Percentiles rank a stretch among this genome's conserved stretches.
phyloP scores from a whole-genome alignment of 2,888 invertebrate species.

The Nymphalis polychloros region DNA sequence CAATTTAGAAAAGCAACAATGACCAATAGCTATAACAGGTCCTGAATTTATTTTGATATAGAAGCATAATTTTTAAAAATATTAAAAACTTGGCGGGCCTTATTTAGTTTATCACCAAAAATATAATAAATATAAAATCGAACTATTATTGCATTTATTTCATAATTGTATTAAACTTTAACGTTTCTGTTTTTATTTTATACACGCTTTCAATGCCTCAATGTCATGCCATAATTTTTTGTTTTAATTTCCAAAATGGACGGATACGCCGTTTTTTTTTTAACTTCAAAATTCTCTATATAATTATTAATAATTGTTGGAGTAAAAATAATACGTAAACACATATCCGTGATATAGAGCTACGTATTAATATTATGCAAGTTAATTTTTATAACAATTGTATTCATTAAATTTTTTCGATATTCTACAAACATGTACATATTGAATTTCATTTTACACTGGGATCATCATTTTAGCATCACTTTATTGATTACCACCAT shows the following conservation, averaged over 20 bases:
- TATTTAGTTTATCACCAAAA: too few species aligned
- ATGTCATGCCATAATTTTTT: slow-evolving; percentile 8
- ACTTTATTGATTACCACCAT: slow-evolving; percentile 2
- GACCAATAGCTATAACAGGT: too few species aligned
- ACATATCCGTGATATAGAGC: neutral
- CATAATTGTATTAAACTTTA: too few species aligned
- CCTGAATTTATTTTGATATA: too few species aligned
- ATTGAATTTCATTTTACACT: slow-evolving; percentile 19
- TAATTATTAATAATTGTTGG: too few species aligned
- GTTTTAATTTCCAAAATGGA: slow-evolving; percentile 23
- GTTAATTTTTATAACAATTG: neutral
- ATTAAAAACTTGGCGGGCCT: too few species aligned
- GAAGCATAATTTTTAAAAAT: too few species aligned
- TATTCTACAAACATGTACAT: slow-evolving; percentile 16
- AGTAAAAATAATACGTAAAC: neutral
- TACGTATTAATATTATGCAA: neutral
- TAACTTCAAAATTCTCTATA: neutral
- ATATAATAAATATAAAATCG: too few species aligned
- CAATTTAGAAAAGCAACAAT: too few species aligned
- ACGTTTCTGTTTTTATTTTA: neutral
- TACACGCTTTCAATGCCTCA: neutral
- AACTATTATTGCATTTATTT: too few species aligned
- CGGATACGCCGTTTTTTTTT: slow-evolving; percentile 20
- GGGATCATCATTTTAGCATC: slow-evolving; percentile 7
- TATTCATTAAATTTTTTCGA: neutral